Base-by-base conservation (phyloP, 2,888 invertebrate genomes). In the Leptogaster cylindrica region DNA sequence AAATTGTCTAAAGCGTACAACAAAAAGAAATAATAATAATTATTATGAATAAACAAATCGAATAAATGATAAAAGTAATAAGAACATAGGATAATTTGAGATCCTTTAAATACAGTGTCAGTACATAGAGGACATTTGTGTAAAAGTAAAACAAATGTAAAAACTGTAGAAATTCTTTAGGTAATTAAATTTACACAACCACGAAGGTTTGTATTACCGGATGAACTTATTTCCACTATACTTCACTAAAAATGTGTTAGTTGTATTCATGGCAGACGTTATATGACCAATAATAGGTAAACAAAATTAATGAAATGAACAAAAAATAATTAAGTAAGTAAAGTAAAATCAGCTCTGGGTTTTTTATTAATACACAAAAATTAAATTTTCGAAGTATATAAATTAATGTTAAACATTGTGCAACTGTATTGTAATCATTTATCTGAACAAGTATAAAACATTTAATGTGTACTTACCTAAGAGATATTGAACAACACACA, bases 121-220 rank as follows among this genome's bases (percentile, higher is more conserved):
- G 23, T 55, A 55, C 33, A 55, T 46, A 20, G 23, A 55, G 39
- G 31, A 41, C 33, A 52, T 52, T 52, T 52, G 33, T 16, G 33
- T 52, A 52, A 33, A 55, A 36, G 36, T 55, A 55, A 36, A 55
- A 55, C 33, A 55, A 36, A 23, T 55, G 55, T 55, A 55, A 36
- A 55, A 48, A 52, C n/a, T 36, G 55, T 55, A 55, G 55, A 36
- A 8, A 55, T 39, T n/a, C 33, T 18, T 48, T 55, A 55, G 39
- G 20, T 55, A 55, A 55, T 36, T 55, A 36, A 52, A n/a, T n/a
- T 3, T 55, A 25, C 39, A 55, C 39, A 55, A 55, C 55, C 55
- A 36, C 33, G 23, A 33, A 55, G 18, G 36, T 55, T 55, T 36
- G 36, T 36, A 36, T 55, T 55, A 55, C 33, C 36, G 8, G 23